Evolutionary conservation across 2,113 vertebrate genomes (phyloP).

Genomic region (Vombatus ursinus): DNA sequence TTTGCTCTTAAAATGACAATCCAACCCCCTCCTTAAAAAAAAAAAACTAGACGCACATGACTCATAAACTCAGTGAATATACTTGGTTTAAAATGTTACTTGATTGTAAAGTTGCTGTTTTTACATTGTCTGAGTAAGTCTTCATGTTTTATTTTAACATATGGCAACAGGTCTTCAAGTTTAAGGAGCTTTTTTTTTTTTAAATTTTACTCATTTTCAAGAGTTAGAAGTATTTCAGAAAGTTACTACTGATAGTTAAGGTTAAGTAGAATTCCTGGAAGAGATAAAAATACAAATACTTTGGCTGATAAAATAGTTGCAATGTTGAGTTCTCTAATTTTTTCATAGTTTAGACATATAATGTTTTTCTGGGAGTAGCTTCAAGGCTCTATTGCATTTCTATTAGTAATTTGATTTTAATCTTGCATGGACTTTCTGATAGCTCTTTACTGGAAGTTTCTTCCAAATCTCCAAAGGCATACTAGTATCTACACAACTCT

Average conservation of each 20-base stretch:
- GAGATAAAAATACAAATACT: constrained; percentile 69
- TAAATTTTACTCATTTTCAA: background rate
- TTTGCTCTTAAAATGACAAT: too few relatives aligned
- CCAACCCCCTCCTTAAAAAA: too few relatives aligned
- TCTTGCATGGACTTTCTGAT: constrained; percentile 80
- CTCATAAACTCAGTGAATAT: background rate
- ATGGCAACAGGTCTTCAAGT: constrained; percentile 13
- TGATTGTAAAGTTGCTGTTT: background rate
- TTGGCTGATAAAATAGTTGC: constrained; percentile 80
- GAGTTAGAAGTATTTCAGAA: constrained; percentile 44
- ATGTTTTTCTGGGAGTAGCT: constrained; percentile 80
- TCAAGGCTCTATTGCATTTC: constrained; percentile 78
- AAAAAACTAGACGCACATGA: background rate
- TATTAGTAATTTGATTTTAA: constrained; percentile 80
- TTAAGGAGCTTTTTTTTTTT: constrained; percentile 4
- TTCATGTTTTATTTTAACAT: background rate
- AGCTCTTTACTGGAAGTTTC: constrained; percentile 79
- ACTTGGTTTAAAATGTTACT: background rate
- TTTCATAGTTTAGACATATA: constrained; percentile 79
- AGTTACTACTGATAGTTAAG: constrained; percentile 58
- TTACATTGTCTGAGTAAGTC: background rate
- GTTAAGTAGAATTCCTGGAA: constrained; percentile 68
- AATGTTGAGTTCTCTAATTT: constrained; percentile 76
- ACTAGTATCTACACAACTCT: constrained; percentile 1
- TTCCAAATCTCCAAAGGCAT: constrained; percentile 64